Conservation (phyloP, 2,113 vertebrate species). For the Cyrtonyx montezumae region DNA sequence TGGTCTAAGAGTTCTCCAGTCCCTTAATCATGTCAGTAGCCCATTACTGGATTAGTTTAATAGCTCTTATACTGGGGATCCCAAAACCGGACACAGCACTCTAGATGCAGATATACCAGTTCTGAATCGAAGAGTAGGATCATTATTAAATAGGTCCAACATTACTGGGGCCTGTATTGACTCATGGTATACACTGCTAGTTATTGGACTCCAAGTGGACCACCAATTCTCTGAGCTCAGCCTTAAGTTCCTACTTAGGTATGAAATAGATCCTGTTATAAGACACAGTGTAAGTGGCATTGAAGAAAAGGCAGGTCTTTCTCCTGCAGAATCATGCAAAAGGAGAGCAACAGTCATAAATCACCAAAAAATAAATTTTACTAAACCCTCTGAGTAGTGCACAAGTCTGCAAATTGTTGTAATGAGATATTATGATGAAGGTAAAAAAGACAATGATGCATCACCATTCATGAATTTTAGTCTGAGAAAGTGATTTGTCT, state of each 20-base stretch:
- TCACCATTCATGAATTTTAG: background rate
- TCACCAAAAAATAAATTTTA: slow-evolving; percentile 25
- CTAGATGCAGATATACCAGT: background rate
- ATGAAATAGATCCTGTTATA: background rate
- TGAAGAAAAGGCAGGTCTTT: background rate
- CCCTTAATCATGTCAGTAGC: background rate
- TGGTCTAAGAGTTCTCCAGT: background rate
- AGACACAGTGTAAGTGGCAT: background rate
- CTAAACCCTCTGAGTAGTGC: background rate
- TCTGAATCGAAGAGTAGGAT: background rate
- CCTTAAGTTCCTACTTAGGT: background rate
- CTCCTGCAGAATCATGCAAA: background rate
- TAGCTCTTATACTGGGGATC: background rate
- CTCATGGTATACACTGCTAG: background rate
- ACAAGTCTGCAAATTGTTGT: background rate
- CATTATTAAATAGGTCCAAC: background rate
- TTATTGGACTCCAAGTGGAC: background rate
- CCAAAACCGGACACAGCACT: background rate
- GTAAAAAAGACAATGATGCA: slow-evolving; percentile 30
- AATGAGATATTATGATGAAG: background rate
- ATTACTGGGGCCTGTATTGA: accelerated
- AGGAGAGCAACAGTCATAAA: slow-evolving; percentile 10
- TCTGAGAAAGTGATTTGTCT: slow-evolving; percentile 26
- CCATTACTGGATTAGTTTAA: background rate
- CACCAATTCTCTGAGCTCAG: background rate